phyloP scores from a whole-genome alignment of 2,888 invertebrate species.

The Stenotaenia linearis region DNA sequence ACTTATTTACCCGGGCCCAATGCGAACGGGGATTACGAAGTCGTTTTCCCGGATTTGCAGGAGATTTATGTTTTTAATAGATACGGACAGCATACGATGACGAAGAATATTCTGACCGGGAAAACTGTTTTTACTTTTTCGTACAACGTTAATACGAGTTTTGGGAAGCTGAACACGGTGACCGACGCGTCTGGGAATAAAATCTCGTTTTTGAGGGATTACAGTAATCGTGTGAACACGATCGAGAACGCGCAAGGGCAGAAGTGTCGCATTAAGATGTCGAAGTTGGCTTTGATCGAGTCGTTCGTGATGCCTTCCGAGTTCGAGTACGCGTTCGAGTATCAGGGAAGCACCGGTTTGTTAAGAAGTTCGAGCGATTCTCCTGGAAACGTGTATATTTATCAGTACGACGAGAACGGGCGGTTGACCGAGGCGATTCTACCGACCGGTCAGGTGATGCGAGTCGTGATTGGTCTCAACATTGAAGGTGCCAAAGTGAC shows the following conservation, averaged over 20 bases:
- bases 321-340: constrained; percentile 46
- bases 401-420: constrained; percentile 84
- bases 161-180: constrained; percentile 74
- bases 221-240: constrained; percentile 66
- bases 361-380: constrained; percentile 46
- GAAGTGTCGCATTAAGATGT: constrained; percentile 44
- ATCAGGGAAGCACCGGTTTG: constrained; percentile 47
- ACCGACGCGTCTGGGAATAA: constrained; percentile 90
- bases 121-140: constrained; percentile 90
- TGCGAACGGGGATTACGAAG: constrained; percentile 69
- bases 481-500: constrained; percentile 35
- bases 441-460: constrained; percentile 63
- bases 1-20: constrained; percentile 45
- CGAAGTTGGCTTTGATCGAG: constrained; percentile 46
- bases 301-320: constrained; percentile 46
- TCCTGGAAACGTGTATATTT: constrained; percentile 62
- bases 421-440: constrained; percentile 77
- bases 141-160: constrained; percentile 63
- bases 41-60: constrained; percentile 90
- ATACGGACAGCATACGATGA: constrained; percentile 92
- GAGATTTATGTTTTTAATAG: constrained; percentile 85
- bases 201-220: constrained; percentile 84
- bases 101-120: constrained; percentile 90
- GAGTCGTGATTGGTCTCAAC: constrained; percentile 24
- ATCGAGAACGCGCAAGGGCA: constrained; percentile 55